A percentile compares a stretch with the other conserved stretches of the same genome.
phyloP scores from a whole-genome alignment of 2,888 invertebrate species.

The Parthenolecanium corni region DNA sequence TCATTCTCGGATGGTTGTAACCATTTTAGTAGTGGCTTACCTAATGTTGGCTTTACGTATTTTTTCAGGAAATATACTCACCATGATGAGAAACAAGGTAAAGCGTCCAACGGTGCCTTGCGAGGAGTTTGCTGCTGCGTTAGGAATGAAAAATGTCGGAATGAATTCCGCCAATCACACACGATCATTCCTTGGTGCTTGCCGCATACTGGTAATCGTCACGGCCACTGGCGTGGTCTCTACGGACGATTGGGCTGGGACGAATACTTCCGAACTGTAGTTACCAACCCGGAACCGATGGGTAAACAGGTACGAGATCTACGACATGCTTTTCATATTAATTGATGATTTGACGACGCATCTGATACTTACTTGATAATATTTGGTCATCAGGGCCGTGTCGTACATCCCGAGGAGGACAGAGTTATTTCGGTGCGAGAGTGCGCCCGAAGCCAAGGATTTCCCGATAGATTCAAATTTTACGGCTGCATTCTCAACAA shows the following conservation, averaged over 20 bases:
- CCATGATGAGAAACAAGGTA: conserved; percentile 45
- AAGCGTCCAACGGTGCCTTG: conserved; percentile 41
- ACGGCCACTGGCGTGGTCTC: conserved; percentile 76
- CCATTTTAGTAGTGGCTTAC: background rate
- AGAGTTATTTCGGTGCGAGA: conserved; percentile 77
- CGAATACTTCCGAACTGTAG: conserved; percentile 73
- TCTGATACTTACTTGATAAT: no score
- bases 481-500: conserved; percentile 63
- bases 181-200: conserved; percentile 81
- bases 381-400: conserved; percentile 48
- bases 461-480: conserved; percentile 63
- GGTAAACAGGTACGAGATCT: conserved; percentile 62
- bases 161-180: conserved; percentile 62
- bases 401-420: conserved; percentile 66
- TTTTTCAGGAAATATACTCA: conserved; percentile 43
- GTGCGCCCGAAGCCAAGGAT: conserved; percentile 77
- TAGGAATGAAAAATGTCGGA: conserved; percentile 51
- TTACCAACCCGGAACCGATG: conserved; percentile 81
- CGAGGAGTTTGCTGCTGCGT: conserved; percentile 72
- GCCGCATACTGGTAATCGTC: conserved; percentile 73
- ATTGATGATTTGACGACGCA: background rate
- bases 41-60: conserved; percentile 4
- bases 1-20: no score
- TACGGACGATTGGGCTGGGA: conserved; percentile 72
- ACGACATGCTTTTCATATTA: background rate